Percentiles rank a stretch among this genome's conserved stretches.
Evolutionary conservation across 2,888 invertebrate genomes (phyloP).

Genomic region (Latrodectus hesperus): DNA sequence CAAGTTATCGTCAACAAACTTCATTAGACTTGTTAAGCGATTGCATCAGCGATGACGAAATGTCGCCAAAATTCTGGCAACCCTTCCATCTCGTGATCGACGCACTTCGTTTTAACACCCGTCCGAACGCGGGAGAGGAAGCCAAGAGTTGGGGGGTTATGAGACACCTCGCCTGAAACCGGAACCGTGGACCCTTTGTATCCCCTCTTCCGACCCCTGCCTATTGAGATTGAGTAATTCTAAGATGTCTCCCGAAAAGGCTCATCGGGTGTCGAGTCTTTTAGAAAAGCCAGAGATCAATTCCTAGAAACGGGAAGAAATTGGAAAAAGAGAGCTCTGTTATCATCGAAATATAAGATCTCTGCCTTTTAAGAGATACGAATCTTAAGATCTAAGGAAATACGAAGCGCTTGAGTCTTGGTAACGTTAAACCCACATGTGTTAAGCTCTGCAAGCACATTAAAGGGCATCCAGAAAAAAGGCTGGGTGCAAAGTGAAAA

Average conservation of each 20-base stretch:
- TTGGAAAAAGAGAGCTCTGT: slow-evolving; percentile 29
- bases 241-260: slow-evolving; percentile 56
- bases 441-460: background rate
- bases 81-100: slow-evolving; percentile 36
- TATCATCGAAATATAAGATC: background rate
- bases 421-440: slow-evolving; percentile 1
- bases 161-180: slow-evolving; percentile 51
- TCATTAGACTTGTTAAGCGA: background rate
- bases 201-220: background rate
- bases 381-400: slow-evolving; percentile 39
- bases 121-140: slow-evolving; percentile 44
- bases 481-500: too few relatives aligned
- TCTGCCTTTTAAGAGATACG: slow-evolving; percentile 24
- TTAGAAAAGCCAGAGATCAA: slow-evolving; percentile 49
- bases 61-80: slow-evolving; percentile 37
- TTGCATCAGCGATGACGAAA: slow-evolving; percentile 59
- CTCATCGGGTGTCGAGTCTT: slow-evolving; percentile 36
- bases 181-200: slow-evolving; percentile 31
- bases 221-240: slow-evolving; percentile 39
- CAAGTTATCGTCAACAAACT: too few relatives aligned
- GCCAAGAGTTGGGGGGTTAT: slow-evolving; percentile 44
- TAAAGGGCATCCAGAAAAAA: too few relatives aligned
- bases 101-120: slow-evolving; percentile 53
- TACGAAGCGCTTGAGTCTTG: slow-evolving; percentile 15
- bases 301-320: slow-evolving; percentile 60